A percentile compares a stretch with the other conserved stretches of the same genome.
Conservation (phyloP, 2,888 invertebrate species). For the Chironomus tentans region DNA sequence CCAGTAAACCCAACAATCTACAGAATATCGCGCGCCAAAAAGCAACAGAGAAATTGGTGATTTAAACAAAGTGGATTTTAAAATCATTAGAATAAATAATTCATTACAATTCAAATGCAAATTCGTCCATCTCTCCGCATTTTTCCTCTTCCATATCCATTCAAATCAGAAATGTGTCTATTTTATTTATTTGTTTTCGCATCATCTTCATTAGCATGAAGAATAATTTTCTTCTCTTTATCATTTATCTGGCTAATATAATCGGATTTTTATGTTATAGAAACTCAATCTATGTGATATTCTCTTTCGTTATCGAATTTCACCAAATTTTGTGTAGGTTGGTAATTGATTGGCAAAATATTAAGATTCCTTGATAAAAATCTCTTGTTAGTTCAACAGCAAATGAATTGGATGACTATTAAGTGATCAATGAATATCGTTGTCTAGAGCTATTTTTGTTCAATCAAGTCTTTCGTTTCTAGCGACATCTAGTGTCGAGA, state of each 20-base stretch:
- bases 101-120: constrained; percentile 24
- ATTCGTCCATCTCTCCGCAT: neutral
- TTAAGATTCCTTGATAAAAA: neutral
- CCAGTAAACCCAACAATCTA: neutral
- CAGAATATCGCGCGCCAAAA: neutral
- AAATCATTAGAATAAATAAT: constrained; percentile 18
- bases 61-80: constrained; percentile 1
- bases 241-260: neutral
- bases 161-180: neutral
- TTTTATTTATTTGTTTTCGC: too few relatives aligned
- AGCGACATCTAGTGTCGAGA: too few relatives aligned
- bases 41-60: neutral
- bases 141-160: neutral
- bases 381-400: too few relatives aligned
- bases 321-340: constrained; percentile 3
- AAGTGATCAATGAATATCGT: neutral
- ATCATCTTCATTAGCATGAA: neutral
- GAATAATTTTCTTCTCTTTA: neutral
- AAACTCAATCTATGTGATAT: neutral
- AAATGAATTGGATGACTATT: neutral
- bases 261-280: too few relatives aligned
- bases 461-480: too few relatives aligned
- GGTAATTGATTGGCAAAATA: constrained; percentile 7
- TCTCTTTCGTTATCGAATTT: neutral
- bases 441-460: too few relatives aligned